Percentiles rank a stretch among this genome's conserved stretches.
Conservation (phyloP, 2,113 vertebrate genomes). For the Tragelaphus strepsiceros region DNA sequence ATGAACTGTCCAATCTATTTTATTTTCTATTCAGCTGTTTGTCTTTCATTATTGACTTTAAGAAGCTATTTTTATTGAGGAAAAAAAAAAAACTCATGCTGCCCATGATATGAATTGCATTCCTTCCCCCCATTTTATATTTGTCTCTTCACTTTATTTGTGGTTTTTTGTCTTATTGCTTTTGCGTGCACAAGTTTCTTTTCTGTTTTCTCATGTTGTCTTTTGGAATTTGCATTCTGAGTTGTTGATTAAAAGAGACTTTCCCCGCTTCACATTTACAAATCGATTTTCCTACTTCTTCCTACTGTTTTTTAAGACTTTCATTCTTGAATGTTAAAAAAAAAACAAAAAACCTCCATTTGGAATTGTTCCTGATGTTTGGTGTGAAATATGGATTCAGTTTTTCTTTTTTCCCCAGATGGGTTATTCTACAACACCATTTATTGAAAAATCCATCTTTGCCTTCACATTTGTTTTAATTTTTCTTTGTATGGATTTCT, state of each 20-base stretch:
- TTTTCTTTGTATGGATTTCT: background rate
- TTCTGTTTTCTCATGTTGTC: background rate
- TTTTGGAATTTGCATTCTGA: background rate
- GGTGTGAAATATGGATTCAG: background rate
- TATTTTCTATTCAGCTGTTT: background rate
- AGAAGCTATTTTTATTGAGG: background rate
- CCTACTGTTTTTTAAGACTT: background rate
- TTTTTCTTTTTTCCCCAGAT: background rate
- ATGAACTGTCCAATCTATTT: background rate
- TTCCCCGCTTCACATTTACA: background rate
- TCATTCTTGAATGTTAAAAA: background rate
- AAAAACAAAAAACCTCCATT: background rate
- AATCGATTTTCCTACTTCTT: background rate
- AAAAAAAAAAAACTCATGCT: background rate
- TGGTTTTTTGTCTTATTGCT: background rate
- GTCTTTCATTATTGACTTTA: background rate
- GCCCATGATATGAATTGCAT: background rate
- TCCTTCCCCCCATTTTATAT: background rate
- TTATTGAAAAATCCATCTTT: background rate
- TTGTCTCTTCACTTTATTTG: background rate
- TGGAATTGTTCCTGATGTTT: background rate
- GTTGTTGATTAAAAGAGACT: background rate
- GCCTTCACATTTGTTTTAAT: background rate
- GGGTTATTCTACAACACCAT: background rate
- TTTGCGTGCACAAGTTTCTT: background rate